These are phyloP conservation scores for Ophion obscuratus DNA, from an alignment of 2,888 invertebrate genomes.

Conservation along the genomic window DNA sequence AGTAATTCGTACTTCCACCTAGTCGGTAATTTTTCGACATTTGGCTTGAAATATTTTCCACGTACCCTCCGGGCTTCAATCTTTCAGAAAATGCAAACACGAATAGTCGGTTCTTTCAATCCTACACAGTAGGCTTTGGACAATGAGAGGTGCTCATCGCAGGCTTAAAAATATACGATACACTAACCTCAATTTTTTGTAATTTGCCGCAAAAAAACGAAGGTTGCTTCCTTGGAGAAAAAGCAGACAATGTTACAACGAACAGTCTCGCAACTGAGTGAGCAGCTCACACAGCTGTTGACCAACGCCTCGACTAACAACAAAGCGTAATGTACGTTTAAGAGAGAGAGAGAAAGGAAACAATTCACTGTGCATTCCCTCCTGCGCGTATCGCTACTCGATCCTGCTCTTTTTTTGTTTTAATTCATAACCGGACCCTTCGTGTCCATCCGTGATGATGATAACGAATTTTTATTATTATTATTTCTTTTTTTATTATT, in stretches of 20 bases:
- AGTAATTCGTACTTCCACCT: too few relatives aligned
- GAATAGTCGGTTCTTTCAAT: not conserved
- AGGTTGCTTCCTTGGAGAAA: conserved; percentile 79
- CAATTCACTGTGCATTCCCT: conserved; percentile 68
- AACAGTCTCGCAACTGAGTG: conserved; percentile 77
- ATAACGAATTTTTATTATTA: conserved; percentile 68
- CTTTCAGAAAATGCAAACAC: too few relatives aligned
- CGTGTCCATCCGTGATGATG: conserved; percentile 60
- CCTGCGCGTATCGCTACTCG: conserved; percentile 48
- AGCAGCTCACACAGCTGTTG: conserved; percentile 74
- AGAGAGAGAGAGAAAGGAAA: conserved; percentile 37
- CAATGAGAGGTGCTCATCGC: not conserved
- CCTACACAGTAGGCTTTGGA: not conserved
- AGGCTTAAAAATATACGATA: not conserved
- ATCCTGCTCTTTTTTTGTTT: conserved; percentile 47
- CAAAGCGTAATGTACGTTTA: conserved; percentile 70
- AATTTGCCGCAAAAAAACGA: conserved; percentile 29
- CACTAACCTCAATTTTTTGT: conserved; percentile 21
- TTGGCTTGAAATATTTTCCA: too few relatives aligned
- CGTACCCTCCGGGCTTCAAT: too few relatives aligned
- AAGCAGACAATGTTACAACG: conserved; percentile 77
- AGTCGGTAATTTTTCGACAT: too few relatives aligned
- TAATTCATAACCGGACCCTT: conserved; percentile 38
- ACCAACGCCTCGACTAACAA: conserved; percentile 72
- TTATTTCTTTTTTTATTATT: conserved; percentile 47